Evolutionary conservation across 2,888 invertebrate species (phyloP), one percentile per base, ranked within the genome.

Genomic region (Incurvaria masculella): DNA sequence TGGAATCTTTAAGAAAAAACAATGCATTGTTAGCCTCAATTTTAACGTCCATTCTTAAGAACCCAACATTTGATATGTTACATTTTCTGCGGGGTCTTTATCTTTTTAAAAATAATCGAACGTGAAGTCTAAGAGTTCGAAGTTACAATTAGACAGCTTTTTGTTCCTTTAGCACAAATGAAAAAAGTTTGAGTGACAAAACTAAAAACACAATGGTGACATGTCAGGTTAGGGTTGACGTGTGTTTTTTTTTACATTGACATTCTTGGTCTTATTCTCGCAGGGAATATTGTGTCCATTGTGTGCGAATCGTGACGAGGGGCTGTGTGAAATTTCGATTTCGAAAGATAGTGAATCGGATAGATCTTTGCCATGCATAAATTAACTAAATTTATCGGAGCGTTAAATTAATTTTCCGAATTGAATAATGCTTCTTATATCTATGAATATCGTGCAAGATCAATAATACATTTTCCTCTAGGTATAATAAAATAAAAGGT

Each of bases 71-170:
- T 38, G 41, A 46, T 41, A 41, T n/a, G 40, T 39, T 46, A n/a
- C 41, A 46, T 47, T 47, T 47, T 27, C 18, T 46, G n/a, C 27
- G 40, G n/a, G n/a, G 41, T 26, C 42, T 16, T 39, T 44, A n/a
- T 38, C 44, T 38, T 21, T 21, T 26, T 11, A 69, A 68, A 74
- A 72, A 73, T 74, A 72, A 73, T 71, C 73, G 71, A 72, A 64
- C 71, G 68, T 71, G 68, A 72, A 78, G 75, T 73, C 71, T 63
- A 76, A 72, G 72, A 75, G 44, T 21, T 23, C 42, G 73, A 72
- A 74, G 73, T 72, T 68, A 78, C 78, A 76, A 78, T 78, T 76
- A 78, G 67, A 74, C 58, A 61, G 63, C 14, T 72, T 74, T 74
- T 75, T 76, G 73, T 78, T 72, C 71, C 62, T 54, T 55, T 61